Evolutionary conservation across 2,113 vertebrate genomes (phyloP).

Genomic region (Amphilophus citrinellus): DNA sequence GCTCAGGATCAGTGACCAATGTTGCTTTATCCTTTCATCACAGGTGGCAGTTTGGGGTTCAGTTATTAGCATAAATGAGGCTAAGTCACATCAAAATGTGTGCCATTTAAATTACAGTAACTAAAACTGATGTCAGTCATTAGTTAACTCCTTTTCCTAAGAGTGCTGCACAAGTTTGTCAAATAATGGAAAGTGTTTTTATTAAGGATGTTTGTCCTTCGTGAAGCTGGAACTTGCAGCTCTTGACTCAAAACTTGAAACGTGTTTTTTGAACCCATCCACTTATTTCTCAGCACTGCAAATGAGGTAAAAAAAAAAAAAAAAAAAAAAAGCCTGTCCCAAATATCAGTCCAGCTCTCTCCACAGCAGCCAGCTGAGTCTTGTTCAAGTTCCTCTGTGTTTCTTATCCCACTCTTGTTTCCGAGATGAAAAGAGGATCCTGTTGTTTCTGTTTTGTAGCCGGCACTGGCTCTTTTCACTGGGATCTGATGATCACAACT

Average conservation of each 20-base stretch:
- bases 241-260: conserved; percentile 13
- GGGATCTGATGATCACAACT: conserved; percentile 42
- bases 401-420: conserved; percentile 25
- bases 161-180: not conserved
- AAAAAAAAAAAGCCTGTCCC: not conserved
- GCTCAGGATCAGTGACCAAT: conserved; percentile 16
- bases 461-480: conserved; percentile 2
- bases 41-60: not conserved
- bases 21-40: not conserved
- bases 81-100: not conserved
- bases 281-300: not conserved
- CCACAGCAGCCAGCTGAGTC: not conserved
- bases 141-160: not conserved
- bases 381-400: conserved; percentile 28
- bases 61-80: not conserved
- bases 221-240: not conserved
- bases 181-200: not conserved
- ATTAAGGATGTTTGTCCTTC: not conserved
- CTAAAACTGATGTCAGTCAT: not conserved
- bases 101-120: not conserved
- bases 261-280: not conserved
- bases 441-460: conserved; percentile 31
- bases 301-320: not conserved
- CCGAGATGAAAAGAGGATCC: conserved; percentile 35
- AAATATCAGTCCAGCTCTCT: conserved; percentile 12